phyloP scores from a whole-genome alignment of 2,888 invertebrate genomes.

The Melanostoma scalare region DNA sequence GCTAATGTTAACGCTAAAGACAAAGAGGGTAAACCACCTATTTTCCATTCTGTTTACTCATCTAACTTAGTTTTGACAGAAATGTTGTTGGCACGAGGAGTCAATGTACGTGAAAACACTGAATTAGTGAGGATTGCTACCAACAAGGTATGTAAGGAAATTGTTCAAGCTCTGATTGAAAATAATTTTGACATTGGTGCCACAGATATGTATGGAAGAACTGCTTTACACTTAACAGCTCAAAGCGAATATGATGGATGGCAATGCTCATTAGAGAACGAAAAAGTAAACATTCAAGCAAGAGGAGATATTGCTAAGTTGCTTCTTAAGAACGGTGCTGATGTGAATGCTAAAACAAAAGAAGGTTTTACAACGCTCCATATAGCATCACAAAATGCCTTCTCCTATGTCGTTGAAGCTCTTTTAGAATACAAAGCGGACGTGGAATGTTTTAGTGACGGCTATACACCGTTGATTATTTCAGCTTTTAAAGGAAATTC shows the following conservation, averaged over 20 bases:
- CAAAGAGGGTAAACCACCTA: neutral
- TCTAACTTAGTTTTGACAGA: neutral
- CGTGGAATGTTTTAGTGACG: too few relatives aligned
- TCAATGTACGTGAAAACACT: neutral
- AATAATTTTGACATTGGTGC: slow-evolving; percentile 7
- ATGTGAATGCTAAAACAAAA: too few relatives aligned
- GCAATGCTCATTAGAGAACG: too few relatives aligned
- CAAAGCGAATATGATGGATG: neutral
- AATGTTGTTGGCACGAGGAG: neutral
- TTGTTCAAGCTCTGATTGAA: neutral
- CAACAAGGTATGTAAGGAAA: neutral
- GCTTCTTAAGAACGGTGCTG: too few relatives aligned
- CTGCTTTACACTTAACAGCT: slow-evolving; percentile 8
- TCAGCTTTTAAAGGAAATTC: too few relatives aligned
- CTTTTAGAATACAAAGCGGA: too few relatives aligned
- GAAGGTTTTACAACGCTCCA: too few relatives aligned
- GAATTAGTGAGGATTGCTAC: slow-evolving; percentile 1
- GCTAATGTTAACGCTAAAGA: neutral
- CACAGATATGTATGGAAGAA: neutral
- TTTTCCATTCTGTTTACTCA: neutral
- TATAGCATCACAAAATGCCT: too few relatives aligned
- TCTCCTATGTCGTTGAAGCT: too few relatives aligned
- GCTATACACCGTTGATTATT: too few relatives aligned
- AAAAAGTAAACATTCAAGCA: too few relatives aligned
- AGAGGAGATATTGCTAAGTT: too few relatives aligned